Evolutionary conservation across 2,888 invertebrate genomes (phyloP).

Genomic region (Scaptomyza flava): DNA sequence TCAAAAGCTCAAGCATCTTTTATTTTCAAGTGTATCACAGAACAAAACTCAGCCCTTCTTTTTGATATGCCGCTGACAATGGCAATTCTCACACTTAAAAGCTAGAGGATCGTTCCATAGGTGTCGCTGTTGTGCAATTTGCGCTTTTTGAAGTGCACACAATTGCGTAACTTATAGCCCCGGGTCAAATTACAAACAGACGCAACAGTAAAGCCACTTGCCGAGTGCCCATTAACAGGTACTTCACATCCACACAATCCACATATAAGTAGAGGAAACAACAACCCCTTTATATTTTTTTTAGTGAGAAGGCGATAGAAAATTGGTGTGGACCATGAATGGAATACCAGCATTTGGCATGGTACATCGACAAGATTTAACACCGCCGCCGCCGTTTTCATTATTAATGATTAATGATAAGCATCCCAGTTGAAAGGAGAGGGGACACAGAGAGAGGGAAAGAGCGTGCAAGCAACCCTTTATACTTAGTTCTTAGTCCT

Average conservation of each 20-base stretch:
- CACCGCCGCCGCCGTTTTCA: conserved; percentile 75
- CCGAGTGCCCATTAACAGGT: conserved; percentile 82
- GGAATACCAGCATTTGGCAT: conserved; percentile 82
- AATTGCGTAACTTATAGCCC: conserved; percentile 82
- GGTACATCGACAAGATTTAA: conserved; percentile 75
- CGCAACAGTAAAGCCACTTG: conserved; percentile 61
- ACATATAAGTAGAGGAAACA: not conserved
- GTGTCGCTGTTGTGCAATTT: conserved; percentile 78
- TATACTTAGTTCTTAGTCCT: conserved; percentile 17
- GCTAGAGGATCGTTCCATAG: conserved; percentile 35
- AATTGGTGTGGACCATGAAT: conserved; percentile 45
- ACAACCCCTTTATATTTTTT: conserved; percentile 55
- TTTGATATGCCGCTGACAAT: conserved; percentile 57
- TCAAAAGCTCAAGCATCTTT: too few relatives aligned
- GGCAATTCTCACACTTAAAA: conserved; percentile 34
- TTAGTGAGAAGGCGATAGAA: not conserved
- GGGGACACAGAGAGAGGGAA: not conserved
- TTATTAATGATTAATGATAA: conserved; percentile 84
- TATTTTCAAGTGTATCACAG: not conserved
- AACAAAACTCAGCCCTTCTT: conserved; percentile 14
- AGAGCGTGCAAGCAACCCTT: conserved; percentile 57
- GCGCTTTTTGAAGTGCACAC: conserved; percentile 75
- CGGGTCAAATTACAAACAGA: conserved; percentile 82
- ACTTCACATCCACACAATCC: conserved; percentile 65
- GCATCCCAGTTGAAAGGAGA: conserved; percentile 48